Evolutionary conservation across 2,888 invertebrate genomes (phyloP).

Genomic region (Caenorhabditis uteleia): DNA sequence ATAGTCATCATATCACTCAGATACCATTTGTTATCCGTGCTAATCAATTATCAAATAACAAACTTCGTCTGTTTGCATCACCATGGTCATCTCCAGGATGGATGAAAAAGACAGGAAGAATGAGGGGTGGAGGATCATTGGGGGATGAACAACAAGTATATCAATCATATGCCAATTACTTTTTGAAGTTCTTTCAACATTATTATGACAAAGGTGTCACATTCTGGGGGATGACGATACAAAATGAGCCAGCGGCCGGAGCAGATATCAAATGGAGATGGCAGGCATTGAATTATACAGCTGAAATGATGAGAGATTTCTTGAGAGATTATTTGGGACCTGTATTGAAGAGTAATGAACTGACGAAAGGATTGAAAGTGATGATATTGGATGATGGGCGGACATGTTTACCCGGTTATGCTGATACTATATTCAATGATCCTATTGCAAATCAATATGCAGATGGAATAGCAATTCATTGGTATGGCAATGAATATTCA

Average conservation of each 20-base stretch:
- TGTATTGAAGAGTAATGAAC: slow-evolving; percentile 74
- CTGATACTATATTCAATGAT: no score
- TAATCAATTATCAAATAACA: slow-evolving; percentile 17
- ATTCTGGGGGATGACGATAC: slow-evolving; percentile 84
- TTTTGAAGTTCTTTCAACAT: slow-evolving; percentile 79
- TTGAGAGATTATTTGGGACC: slow-evolving; percentile 81
- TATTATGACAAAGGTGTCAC: slow-evolving; percentile 76
- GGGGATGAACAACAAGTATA: slow-evolving; percentile 21
- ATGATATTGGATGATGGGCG: slow-evolving; percentile 79
- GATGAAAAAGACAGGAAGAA: slow-evolving; percentile 74
- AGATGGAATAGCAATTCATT: slow-evolving; percentile 83
- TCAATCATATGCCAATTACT: slow-evolving; percentile 77
- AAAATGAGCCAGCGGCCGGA: slow-evolving; percentile 77
- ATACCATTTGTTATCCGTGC: slow-evolving; percentile 55
- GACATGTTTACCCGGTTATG: no score
- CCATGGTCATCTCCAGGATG: slow-evolving; percentile 75
- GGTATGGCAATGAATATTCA: slow-evolving; percentile 78
- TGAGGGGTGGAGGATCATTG: slow-evolving; percentile 63
- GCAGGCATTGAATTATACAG: slow-evolving; percentile 78
- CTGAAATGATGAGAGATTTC: slow-evolving; percentile 74
- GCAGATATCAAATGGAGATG: slow-evolving; percentile 73
- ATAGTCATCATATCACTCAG: slow-evolving; percentile 44
- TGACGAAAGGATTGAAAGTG: slow-evolving; percentile 77
- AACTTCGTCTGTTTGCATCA: slow-evolving; percentile 72
- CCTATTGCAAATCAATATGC: slow-evolving; percentile 71